Percentiles rank a stretch among this genome's conserved stretches.
Conservation (phyloP, 2,113 vertebrate genomes). For the Notothenia coriiceps region DNA sequence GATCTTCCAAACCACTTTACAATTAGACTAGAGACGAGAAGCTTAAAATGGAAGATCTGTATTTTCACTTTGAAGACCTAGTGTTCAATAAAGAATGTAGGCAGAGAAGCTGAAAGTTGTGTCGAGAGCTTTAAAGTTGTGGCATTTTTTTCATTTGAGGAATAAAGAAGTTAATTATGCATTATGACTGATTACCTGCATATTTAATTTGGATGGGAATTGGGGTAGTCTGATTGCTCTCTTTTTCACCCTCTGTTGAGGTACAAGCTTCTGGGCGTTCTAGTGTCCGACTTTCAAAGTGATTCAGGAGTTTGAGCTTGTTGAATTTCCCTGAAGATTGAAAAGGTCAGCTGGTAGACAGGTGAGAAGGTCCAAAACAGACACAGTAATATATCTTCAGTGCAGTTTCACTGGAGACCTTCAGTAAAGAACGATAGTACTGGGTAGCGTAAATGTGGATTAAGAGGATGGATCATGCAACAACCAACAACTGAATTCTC, state of each 20-base stretch:
- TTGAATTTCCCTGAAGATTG: constrained; percentile 7
- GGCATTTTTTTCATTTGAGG: constrained; percentile 43
- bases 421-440: not conserved
- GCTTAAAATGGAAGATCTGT: constrained; percentile 65
- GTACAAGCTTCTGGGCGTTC: constrained; percentile 23
- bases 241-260: constrained; percentile 18
- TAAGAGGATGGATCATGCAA: not conserved
- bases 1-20: constrained; percentile 71
- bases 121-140: constrained; percentile 41
- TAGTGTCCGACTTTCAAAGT: constrained; percentile 35
- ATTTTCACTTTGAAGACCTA: constrained; percentile 65
- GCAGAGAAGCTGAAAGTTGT: constrained; percentile 42
- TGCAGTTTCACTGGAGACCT: not conserved
- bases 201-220: constrained; percentile 55
- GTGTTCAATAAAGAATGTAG: constrained; percentile 40
- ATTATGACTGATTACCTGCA: constrained; percentile 56
- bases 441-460: not conserved
- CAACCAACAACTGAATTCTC: not conserved
- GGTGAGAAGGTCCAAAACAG: constrained; percentile 1
- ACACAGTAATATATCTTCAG: not conserved
- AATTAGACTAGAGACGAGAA: constrained; percentile 66
- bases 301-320: not conserved
- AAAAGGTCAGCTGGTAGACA: constrained; percentile 12
- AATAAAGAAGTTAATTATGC: constrained; percentile 55
- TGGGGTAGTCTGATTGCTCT: constrained; percentile 36